Conservation (phyloP, 2,797 vertebrate genomes). For the Neosilurus mollespiculum region DNA sequence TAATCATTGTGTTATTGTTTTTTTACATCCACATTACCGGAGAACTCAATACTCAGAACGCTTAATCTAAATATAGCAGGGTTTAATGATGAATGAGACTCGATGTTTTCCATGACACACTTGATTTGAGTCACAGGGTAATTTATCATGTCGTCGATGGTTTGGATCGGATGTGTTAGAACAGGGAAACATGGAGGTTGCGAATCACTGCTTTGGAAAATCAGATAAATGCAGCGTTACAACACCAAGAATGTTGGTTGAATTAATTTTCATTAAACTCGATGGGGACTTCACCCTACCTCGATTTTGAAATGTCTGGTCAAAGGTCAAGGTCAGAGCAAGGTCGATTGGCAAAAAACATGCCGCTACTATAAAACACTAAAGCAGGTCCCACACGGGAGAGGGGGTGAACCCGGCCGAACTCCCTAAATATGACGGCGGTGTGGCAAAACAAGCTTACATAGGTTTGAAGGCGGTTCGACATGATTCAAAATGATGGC, state of each 20-base stretch:
- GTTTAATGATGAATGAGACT: neutral
- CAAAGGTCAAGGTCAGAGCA: too few species aligned
- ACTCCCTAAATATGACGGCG: too few species aligned
- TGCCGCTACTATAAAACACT: too few species aligned
- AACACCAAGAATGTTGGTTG: neutral
- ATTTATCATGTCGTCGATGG: neutral
- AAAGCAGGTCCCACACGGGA: too few species aligned
- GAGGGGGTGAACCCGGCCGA: too few species aligned
- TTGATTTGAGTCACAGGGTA: constrained; percentile 3
- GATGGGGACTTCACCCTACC: too few species aligned
- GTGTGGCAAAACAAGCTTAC: too few species aligned
- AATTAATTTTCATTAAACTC: neutral
- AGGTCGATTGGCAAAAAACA: too few species aligned
- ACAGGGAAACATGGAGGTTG: neutral
- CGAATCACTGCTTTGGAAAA: neutral
- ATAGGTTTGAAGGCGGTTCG: too few species aligned
- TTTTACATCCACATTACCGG: neutral
- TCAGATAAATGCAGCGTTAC: neutral
- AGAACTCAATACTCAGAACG: neutral
- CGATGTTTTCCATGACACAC: neutral
- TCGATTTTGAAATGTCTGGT: too few species aligned
- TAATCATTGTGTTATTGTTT: neutral
- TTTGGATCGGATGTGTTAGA: neutral
- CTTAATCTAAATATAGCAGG: neutral
- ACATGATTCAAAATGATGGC: too few species aligned